These are phyloP conservation scores for Agonopterix arenella DNA, from an alignment of 2,888 invertebrate genomes.

Conservation along the genomic window DNA sequence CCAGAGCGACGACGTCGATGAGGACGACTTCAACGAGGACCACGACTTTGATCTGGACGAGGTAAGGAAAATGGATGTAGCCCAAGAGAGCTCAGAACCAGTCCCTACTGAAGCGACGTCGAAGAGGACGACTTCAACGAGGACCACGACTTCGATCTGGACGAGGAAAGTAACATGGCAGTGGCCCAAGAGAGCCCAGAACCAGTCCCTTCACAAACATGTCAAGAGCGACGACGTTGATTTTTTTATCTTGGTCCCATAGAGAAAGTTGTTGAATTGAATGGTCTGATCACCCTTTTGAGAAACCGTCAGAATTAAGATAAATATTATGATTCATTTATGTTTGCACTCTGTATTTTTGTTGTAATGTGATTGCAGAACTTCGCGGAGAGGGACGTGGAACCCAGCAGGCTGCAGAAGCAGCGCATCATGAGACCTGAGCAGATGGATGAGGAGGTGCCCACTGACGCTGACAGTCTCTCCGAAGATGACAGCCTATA, in stretches of 20 bases:
- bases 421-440: conserved; percentile 50
- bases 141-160: conserved; percentile 36
- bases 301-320: too few species aligned
- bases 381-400: conserved; percentile 14
- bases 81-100: neutral
- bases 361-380: neutral
- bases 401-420: conserved; percentile 3
- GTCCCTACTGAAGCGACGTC: conserved; percentile 16
- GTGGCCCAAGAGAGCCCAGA: neutral
- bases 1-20: conserved; percentile 30
- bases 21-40: conserved; percentile 45
- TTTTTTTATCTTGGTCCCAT: too few species aligned
- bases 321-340: too few species aligned
- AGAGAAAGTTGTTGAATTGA: too few species aligned
- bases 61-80: conserved; percentile 17
- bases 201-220: neutral
- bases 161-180: conserved; percentile 28
- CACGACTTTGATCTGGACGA: conserved; percentile 41
- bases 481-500: neutral
- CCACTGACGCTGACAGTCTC: conserved; percentile 27
- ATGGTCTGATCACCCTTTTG: too few species aligned
- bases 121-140: conserved; percentile 47
- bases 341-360: too few species aligned
- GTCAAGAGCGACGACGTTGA: too few species aligned
- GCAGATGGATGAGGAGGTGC: conserved; percentile 54